Base-by-base conservation (phyloP, 2,797 vertebrate species). In the Catostomus latipinnis region DNA sequence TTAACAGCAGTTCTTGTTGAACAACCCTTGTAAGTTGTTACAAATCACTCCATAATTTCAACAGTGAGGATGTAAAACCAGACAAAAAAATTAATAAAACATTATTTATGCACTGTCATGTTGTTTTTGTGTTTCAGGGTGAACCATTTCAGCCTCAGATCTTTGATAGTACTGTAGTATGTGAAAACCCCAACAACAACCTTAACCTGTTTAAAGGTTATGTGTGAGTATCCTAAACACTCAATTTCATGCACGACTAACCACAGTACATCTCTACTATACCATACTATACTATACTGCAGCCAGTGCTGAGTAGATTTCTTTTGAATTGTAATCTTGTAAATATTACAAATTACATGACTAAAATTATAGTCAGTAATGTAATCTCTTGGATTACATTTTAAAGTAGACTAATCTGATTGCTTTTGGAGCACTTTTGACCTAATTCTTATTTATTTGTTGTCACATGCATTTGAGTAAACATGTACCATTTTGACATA, bases 191-290 rank as follows among this genome's bases (percentile, higher is more conserved):
- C 81, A 96, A 95, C 90, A 95, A 95, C 71, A 94, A 96, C 81
- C 95, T 99, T 83, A 96, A 95, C 87, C 93, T 93, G 90, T 99
- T 98, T 88, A 97, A 95, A 86, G 96, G 97, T 70, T 98, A 94
- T 16, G 90, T 97, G 97, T 98, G 91, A 98, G 97, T 98, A 94
- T 69, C 69, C 12, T 57, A 61, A 71, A 63, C 12, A 65, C 66
- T 80, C 79, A 78, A 77, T 80, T 78, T 80, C 81, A 81, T 83
- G 80, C 66, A 50, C 65, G 66, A 78, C 61, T 61, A 70, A 76
- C 71, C 69, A 57, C 74, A 74, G 83, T 72, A 56, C 50, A 34
- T 63, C 74, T 75, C 71, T n/a, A 67, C 34, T 34, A 34, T 34
- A 34, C 34, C 34, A 34, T 34, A 34, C 34, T 4, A 34, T 4